Conservation (phyloP, 2,888 invertebrate genomes). For the Parnassius glacialis region DNA sequence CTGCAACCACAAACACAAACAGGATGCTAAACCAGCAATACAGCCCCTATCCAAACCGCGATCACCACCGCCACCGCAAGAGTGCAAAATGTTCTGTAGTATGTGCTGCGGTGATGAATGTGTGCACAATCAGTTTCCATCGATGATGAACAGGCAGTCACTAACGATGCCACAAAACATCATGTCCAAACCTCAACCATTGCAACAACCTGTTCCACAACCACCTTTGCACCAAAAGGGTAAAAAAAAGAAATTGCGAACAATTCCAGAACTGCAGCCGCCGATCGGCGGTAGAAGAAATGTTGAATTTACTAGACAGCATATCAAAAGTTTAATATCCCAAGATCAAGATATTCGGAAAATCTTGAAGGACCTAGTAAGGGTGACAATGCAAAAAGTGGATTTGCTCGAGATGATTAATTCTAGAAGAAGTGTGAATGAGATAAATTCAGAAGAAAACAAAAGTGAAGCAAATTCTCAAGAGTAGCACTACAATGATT, state of each 20-base stretch:
- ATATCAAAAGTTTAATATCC: conserved; percentile 61
- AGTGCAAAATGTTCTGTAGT: conserved; percentile 61
- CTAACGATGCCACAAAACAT: conserved; percentile 22
- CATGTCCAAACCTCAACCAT: conserved; percentile 25
- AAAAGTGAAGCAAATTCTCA: conserved; percentile 20
- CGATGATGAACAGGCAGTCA: conserved; percentile 36
- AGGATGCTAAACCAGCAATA: conserved; percentile 11
- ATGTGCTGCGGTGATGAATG: conserved; percentile 63
- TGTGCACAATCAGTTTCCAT: conserved; percentile 31
- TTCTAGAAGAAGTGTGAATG: conserved; percentile 28
- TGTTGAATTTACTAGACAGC: conserved; percentile 56
- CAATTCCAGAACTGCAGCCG: conserved; percentile 26
- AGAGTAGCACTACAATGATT: conserved; percentile 4
- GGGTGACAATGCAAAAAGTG: conserved; percentile 72
- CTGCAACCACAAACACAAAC: conserved; percentile 48
- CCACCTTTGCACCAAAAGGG: conserved; percentile 35
- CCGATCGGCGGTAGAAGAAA: conserved; percentile 48
- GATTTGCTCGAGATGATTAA: conserved; percentile 56
- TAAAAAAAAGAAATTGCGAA: conserved; percentile 46
- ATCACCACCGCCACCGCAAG: conserved; percentile 21
- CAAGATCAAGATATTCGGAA: conserved; percentile 69
- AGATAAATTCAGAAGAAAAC: conserved; percentile 11
- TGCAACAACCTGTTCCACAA: conserved; percentile 23
- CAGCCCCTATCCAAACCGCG: neutral
- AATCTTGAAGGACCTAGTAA: conserved; percentile 67